phyloP scores from a whole-genome alignment of 2,888 invertebrate genomes.

The Bimastos eiseni region DNA sequence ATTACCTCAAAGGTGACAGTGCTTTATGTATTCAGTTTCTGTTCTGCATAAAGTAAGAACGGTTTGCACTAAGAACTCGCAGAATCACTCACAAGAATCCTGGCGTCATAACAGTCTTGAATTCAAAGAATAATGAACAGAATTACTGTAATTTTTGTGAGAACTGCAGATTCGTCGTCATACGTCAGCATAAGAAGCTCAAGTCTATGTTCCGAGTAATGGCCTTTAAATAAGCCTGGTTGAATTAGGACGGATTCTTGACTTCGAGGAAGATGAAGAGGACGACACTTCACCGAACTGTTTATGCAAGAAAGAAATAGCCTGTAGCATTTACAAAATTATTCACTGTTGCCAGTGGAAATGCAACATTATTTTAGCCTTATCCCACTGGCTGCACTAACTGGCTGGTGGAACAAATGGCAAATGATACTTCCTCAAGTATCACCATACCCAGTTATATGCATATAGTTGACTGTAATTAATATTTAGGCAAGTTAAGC shows the following conservation, averaged over 20 bases:
- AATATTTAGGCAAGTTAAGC: too few relatives aligned
- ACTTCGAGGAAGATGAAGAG: background rate
- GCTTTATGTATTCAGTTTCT: background rate
- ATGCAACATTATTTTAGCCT: too few relatives aligned
- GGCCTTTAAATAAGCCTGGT: slow-evolving; percentile 21
- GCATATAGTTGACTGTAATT: too few relatives aligned
- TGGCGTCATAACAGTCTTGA: background rate
- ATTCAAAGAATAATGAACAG: background rate
- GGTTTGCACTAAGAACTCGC: background rate
- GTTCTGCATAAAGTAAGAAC: background rate
- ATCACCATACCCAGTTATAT: too few relatives aligned
- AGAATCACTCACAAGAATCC: background rate
- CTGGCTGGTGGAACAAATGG: too few relatives aligned
- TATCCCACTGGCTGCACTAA: too few relatives aligned
- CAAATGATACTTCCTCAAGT: too few relatives aligned
- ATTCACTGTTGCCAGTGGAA: too few relatives aligned
- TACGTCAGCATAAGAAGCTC: slow-evolving; percentile 22
- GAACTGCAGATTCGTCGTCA: background rate
- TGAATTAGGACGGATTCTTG: background rate
- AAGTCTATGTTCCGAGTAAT: background rate
- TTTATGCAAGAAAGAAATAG: background rate
- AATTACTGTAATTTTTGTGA: slow-evolving; percentile 28
- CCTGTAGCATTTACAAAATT: background rate
- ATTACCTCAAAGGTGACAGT: background rate
- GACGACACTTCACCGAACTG: background rate